phyloP scores from a whole-genome alignment of 2,888 invertebrate species.

The Zhuqinia jingwanae region DNA sequence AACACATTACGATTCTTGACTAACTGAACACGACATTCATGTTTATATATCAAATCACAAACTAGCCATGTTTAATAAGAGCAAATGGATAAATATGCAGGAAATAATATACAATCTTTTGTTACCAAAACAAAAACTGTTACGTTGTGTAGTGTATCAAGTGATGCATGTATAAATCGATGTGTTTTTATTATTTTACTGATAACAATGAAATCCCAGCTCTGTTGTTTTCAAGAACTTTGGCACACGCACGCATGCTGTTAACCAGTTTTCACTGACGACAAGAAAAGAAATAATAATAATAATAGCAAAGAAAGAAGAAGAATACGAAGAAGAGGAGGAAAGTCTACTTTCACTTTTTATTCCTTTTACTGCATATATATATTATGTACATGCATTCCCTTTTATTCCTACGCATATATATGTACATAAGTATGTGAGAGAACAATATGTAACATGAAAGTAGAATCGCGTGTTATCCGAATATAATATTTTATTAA shows the following conservation, averaged over 20 bases:
- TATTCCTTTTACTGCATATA: background rate
- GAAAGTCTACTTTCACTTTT: no score
- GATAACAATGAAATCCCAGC: background rate
- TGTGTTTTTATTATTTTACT: background rate
- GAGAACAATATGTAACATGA: background rate
- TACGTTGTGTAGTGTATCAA: background rate
- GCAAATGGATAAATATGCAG: no score
- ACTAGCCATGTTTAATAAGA: no score
- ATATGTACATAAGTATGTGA: background rate
- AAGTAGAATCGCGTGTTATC: slow-evolving; percentile 50
- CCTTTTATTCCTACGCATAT: no score
- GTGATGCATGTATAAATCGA: background rate
- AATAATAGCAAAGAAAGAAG: no score
- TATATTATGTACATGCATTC: no score
- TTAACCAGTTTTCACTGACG: background rate
- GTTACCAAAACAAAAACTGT: background rate
- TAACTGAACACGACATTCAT: no score
- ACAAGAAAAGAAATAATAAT: background rate
- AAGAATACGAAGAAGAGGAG: no score
- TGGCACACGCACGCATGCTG: background rate
- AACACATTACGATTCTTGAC: no score
- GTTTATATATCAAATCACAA: no score
- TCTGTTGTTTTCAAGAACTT: background rate
- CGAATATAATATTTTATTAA: slow-evolving; percentile 51
- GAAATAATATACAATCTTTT: no score